Evolutionary conservation across 2,113 vertebrate genomes (phyloP), one percentile per base, ranked within the genome.

Genomic region (Trogon melanurus): DNA sequence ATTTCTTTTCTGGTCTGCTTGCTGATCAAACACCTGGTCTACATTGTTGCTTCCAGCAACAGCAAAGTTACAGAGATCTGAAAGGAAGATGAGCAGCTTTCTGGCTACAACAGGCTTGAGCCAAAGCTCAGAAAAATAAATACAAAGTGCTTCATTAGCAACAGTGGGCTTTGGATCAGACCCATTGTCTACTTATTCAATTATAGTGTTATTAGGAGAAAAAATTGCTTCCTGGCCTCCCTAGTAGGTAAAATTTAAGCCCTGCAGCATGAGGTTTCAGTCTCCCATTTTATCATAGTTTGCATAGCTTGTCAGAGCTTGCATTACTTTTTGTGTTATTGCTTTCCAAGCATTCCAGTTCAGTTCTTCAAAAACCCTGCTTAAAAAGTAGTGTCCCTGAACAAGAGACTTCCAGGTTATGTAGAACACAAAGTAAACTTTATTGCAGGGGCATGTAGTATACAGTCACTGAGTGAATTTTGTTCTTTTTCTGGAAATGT

Each of bases 51-150:
- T 90, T 87, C 54, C 81, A 93, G 76, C 48, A 73, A 58, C 13
- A 17, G 51, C 65, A 92, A 70, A 81, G 78, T 62, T 79, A 48
- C 61, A 75, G 0, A 2, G 27, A 70, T 67, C 36, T 79, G 23
- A 62, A 76, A 57, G 44, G 91, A 88, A 85, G 78, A 75, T 56
- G 75, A 95, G 27, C 54, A 73, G 51, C 25, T 94, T 67, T 88
- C 64, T 88, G 34, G 57, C 18, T 53, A 11, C 5, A 12, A 45
- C 12, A 79, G 45, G 26, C 70, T 45, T 60, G 47, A 93, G 74
- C 29, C 61, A 91, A 85, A 85, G 58, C 62, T 91, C 75, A 79
- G 56, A 27, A 84, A 96, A 88, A 85, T 26, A 71, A 93, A 78
- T 79, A 27, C 54, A 25, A 73, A 84, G 30, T 85, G 50, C n/a